Evolutionary conservation across 1,140 invertebrate genomes (phyloP).

Genomic region (Platyscapa corneri): DNA sequence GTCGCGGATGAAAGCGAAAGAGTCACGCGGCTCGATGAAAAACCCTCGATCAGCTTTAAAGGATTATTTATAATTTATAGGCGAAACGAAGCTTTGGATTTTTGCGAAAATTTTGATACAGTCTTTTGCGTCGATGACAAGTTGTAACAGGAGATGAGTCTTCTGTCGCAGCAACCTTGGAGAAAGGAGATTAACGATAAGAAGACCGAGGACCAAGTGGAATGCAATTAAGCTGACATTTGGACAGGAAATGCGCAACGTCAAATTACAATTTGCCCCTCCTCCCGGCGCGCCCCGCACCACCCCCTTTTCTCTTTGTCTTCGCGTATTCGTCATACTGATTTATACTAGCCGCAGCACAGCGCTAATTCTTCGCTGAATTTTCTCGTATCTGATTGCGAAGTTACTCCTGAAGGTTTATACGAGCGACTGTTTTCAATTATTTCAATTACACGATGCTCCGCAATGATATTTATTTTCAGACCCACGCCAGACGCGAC

Average conservation of each 20-base stretch:
- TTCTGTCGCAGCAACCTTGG: not conserved
- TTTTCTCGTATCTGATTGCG: not conserved
- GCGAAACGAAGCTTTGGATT: too few species aligned
- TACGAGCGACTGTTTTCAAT: not conserved
- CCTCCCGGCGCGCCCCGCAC: too few species aligned
- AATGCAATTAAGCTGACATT: conserved; percentile 73
- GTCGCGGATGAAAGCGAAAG: too few species aligned
- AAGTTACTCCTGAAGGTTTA: not conserved
- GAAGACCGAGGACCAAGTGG: conserved; percentile 57
- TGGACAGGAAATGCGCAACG: conserved; percentile 67
- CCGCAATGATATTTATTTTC: not conserved
- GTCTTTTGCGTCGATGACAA: not conserved
- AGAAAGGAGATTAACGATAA: conserved; percentile 52
- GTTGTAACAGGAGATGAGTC: not conserved
- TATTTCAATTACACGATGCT: not conserved
- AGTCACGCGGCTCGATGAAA: too few species aligned
- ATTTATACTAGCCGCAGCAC: conserved; percentile 61
- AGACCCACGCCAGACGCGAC: too few species aligned
- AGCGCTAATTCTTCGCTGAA: conserved; percentile 20
- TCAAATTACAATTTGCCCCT: conserved; percentile 68
- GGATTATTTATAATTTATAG: too few species aligned
- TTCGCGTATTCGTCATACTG: conserved; percentile 67
- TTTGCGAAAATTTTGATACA: not conserved
- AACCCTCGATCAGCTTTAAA: too few species aligned
- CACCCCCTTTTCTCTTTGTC: conserved; percentile 32